phyloP scores from a whole-genome alignment of 30 jellyfish, hydroid and myxozoan species.

The Turritopsis rubra region DNA sequence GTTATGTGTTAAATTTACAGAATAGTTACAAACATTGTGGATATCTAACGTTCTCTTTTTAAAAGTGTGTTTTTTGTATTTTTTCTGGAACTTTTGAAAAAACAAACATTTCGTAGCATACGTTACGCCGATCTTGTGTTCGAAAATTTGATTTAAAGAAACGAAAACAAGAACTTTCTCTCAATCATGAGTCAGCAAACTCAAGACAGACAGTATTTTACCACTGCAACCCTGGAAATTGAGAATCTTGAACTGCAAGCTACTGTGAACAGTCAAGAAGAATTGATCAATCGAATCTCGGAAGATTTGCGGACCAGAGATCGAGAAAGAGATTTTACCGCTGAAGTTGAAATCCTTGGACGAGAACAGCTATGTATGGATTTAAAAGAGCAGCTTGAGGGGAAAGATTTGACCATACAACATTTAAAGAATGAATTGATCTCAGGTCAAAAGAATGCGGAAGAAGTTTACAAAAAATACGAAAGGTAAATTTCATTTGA shows the following conservation, averaged over 20 bases:
- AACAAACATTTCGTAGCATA: not conserved
- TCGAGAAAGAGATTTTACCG: conserved; percentile 49
- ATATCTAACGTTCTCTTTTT: not conserved
- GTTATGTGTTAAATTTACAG: conserved; percentile 4
- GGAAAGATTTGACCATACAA: conserved; percentile 76
- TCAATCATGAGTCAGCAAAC: conserved; percentile 17
- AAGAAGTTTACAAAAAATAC: conserved; percentile 80
- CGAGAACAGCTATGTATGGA: conserved; percentile 88
- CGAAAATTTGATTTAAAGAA: not conserved
- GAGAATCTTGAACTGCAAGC: conserved; percentile 89
- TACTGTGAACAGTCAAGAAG: conserved; percentile 92
- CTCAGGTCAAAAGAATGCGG: conserved; percentile 57
- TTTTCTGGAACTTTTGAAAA: not conserved
- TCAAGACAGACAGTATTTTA: not conserved
- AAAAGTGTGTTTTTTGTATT: not conserved
- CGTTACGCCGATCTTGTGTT: not conserved
- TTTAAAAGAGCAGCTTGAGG: conserved; percentile 53
- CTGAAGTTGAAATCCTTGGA: conserved; percentile 62
- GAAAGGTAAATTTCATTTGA: conserved; percentile 33
- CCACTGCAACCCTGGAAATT: conserved; percentile 56
- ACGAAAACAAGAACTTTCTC: not conserved
- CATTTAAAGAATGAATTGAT: conserved; percentile 69
- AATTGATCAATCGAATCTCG: conserved; percentile 57
- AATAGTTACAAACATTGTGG: not conserved
- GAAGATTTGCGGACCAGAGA: conserved; percentile 59